Evolutionary conservation across 2,888 invertebrate genomes (phyloP).

Genomic region (Euplagia quadripunctaria): DNA sequence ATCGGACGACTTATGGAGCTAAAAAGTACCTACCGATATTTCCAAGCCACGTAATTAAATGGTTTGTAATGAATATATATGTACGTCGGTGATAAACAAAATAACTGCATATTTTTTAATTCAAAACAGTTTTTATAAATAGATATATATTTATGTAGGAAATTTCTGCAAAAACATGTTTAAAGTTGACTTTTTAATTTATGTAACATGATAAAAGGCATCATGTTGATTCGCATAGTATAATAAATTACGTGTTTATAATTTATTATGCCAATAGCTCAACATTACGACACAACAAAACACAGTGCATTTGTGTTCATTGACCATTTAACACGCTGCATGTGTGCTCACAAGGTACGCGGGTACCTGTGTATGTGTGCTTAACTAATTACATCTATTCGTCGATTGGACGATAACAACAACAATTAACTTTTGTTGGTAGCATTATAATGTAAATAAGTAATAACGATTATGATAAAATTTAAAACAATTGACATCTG

Average conservation of each 20-base stretch:
- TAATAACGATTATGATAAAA: slow-evolving; percentile 56
- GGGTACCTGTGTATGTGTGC: slow-evolving; percentile 36
- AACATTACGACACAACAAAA: slow-evolving; percentile 28
- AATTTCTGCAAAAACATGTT: not conserved
- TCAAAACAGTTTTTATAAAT: too few relatives aligned
- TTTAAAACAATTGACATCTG: slow-evolving; percentile 25
- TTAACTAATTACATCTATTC: slow-evolving; percentile 60
- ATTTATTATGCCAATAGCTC: slow-evolving; percentile 2
- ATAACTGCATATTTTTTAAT: too few relatives aligned
- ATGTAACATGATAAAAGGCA: not conserved
- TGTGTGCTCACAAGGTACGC: slow-evolving; percentile 33
- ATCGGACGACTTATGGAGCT: not conserved
- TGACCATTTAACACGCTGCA: slow-evolving; percentile 38
- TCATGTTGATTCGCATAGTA: not conserved
- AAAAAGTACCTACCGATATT: not conserved
- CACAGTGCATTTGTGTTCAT: slow-evolving; percentile 48
- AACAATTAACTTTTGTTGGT: slow-evolving; percentile 65
- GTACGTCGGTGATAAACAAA: too few relatives aligned
- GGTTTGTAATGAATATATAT: not conserved
- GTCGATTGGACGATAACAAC: slow-evolving; percentile 62
- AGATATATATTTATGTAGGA: not conserved
- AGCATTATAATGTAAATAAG: slow-evolving; percentile 50
- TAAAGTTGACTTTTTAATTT: not conserved
- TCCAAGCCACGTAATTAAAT: not conserved
- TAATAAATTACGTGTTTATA: not conserved